A percentile compares a stretch with the other conserved stretches of the same genome.
These are phyloP conservation scores for Mola mola DNA, from an alignment of 2,113 vertebrate genomes.

Conservation along the genomic window DNA sequence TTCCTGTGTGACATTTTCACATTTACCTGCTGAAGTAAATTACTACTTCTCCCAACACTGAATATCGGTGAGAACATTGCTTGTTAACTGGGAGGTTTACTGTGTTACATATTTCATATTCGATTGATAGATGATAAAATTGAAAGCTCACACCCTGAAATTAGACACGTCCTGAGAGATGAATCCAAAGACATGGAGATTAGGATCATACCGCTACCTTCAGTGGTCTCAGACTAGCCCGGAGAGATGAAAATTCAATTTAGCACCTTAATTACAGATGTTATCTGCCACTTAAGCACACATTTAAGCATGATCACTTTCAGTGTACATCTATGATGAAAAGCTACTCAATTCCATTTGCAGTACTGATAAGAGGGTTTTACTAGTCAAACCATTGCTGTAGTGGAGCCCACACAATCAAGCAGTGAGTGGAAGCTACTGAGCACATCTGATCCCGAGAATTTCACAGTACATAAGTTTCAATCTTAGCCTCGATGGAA, in stretches of 20 bases:
- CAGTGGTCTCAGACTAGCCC: slow-evolving; percentile 76
- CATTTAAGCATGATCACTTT: slow-evolving; percentile 81
- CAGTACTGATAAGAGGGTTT: slow-evolving; percentile 80
- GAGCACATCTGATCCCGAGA: slow-evolving; percentile 82
- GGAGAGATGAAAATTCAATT: slow-evolving; percentile 82
- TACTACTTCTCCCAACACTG: slow-evolving; percentile 1
- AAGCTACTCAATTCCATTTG: slow-evolving; percentile 80
- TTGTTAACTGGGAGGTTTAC: slow-evolving; percentile 46
- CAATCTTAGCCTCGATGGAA: slow-evolving; percentile 80
- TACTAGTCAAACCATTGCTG: slow-evolving; percentile 72
- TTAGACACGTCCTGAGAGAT: slow-evolving; percentile 70
- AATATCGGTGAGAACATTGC: slow-evolving; percentile 18
- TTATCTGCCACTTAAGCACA: slow-evolving; percentile 78
- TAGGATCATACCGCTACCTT: slow-evolving; percentile 75
- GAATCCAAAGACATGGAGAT: slow-evolving; percentile 70
- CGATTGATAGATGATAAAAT: slow-evolving; percentile 67
- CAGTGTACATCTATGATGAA: slow-evolving; percentile 75
- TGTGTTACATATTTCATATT: slow-evolving; percentile 56
- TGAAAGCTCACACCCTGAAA: slow-evolving; percentile 78
- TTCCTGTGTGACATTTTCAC: too few relatives aligned
- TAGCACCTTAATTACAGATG: slow-evolving; percentile 81
- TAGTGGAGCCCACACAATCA: slow-evolving; percentile 76
- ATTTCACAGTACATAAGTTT: slow-evolving; percentile 84
- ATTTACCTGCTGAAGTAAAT: too few relatives aligned
- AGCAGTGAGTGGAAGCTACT: slow-evolving; percentile 75